Evolutionary conservation across 2,888 invertebrate species (phyloP).

Genomic region (Onthophagus sagittarius): DNA sequence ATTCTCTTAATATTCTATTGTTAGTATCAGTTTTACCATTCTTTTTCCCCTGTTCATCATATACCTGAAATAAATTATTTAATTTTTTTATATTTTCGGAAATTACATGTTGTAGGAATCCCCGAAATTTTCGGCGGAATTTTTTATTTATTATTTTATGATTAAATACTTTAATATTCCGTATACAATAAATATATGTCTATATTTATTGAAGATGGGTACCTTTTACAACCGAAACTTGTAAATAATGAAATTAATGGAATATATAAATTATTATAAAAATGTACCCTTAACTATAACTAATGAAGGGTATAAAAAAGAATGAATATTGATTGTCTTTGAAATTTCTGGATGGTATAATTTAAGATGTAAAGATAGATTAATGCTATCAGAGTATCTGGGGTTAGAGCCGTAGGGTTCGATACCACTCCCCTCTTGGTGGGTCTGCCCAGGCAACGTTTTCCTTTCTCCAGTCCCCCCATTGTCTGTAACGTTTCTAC

Average conservation of each 20-base stretch:
- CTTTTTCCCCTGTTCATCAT: neutral
- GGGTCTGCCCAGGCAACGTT: constrained; percentile 38
- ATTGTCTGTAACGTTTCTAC: constrained; percentile 42
- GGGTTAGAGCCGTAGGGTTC: constrained; percentile 42
- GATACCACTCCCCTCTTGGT: constrained; percentile 40
- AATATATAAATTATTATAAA: too few species aligned
- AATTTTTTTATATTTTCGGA: too few species aligned
- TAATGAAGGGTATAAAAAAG: too few species aligned
- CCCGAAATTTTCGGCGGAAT: too few species aligned
- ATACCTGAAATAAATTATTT: neutral
- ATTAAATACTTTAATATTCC: neutral
- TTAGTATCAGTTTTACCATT: constrained; percentile 16
- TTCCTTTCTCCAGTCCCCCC: constrained; percentile 49
- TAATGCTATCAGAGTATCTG: constrained; percentile 18
- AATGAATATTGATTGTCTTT: constrained; percentile 13
- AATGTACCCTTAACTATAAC: too few species aligned
- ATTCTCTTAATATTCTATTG: constrained; percentile 29
- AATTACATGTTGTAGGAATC: too few species aligned
- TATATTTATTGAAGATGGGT: too few species aligned
- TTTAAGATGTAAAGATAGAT: constrained; percentile 19
- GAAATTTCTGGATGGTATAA: neutral
- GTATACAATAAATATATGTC: too few species aligned
- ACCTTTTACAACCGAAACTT: too few species aligned
- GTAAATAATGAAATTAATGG: too few species aligned
- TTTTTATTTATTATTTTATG: too few species aligned